Base-by-base conservation (phyloP, 2,888 invertebrate genomes). In the Tetragonula carbonaria region DNA sequence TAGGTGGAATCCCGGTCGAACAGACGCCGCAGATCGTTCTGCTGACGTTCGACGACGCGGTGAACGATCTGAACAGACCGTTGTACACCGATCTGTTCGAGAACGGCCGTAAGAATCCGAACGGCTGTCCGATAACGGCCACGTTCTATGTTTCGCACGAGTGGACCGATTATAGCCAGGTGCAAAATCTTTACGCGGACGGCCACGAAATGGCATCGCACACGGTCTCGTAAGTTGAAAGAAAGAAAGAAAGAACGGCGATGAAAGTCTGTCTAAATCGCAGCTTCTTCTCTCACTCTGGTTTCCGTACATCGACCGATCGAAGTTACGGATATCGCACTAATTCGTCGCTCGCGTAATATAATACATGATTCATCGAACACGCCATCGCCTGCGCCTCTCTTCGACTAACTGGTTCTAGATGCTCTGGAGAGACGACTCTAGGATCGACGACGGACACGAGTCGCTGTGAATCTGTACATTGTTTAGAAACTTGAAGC, bases 131-230 rank as follows among this genome's bases (percentile, higher is more conserved):
- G 23, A 98, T 98, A 92, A 96, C 97, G 74, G 98, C 98, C 82
- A 99, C 99, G 65, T 99, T 99, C 96, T 99, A 99, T 95, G 98
- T 99, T 86, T 99, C 99, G 75, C 99, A 99, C 95, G 99, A 99
- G 95, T 99, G 99, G 98, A 99, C 99, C 79, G 99, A 99, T 95
- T 99, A 99, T 95, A 97, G 98, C 95, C 98, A 98, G 96, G 99
- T 99, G 86, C 98, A 99, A 95, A 98, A 98, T 95, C 96, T 99
- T 87, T 98, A 99, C 95, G 96, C 98, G 88, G 96, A 97, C 93
- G 99, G 99, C 93, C 99, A 99, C 95, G 99, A 99, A 96, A 98
- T 99, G 95, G 99, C 99, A 88, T 98, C 99, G 87, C 99, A 99
- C 95, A 99, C 99, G 89, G 97, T 99, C 94, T 98, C 98, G 98